Evolutionary conservation across 2,888 invertebrate genomes (phyloP), one percentile per base, ranked within the genome.

Genomic region (Polymixis flavicincta): DNA sequence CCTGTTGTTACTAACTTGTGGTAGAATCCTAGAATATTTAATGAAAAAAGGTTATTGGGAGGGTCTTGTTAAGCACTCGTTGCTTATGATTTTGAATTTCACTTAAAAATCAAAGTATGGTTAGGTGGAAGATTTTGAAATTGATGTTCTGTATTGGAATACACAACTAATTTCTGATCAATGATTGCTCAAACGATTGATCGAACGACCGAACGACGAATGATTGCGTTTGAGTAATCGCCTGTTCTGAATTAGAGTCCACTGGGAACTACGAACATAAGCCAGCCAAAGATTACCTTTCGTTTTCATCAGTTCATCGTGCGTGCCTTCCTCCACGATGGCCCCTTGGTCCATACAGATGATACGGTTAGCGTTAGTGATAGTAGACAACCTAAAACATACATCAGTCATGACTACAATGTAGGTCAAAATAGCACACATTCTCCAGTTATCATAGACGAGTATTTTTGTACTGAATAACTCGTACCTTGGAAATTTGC

Each of bases 311-410:
- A 98, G 96, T 84, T 98, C 97, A 52, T 97, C 97, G 87, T 98
- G 98, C 7, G 97, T 98, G 54, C 98, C 98, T 91, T 97, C 96
- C 91, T 98, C 98, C 0, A 97, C 97, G 2, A 98, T 97, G 28
- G 94, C 91, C 22, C 98, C 98, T 87, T 98, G 97, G 89, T 98
- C 97, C 91, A 98, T 97, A 86, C 97, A 97, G 70, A 98, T 97
- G 80, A 98, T 98, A 76, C 97, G 97, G 90, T 98, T 97, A 32
- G 97, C 97, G 89, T 97, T 97, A 1, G 97, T 97, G 66, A 98
- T 97, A 6, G 98, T 98, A 19, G 98, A 98, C 60, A 98, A 94
- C 77, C 97, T 97, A 37, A 85, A 88, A 72, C 6, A 76, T 19
- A 9, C 32, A 32, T 50, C 42, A 71, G 37, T 14, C 32, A 59